These are phyloP conservation scores for Acanthurus lineatus DNA, from an alignment of 2,797 vertebrate species.

Conservation along the genomic window DNA sequence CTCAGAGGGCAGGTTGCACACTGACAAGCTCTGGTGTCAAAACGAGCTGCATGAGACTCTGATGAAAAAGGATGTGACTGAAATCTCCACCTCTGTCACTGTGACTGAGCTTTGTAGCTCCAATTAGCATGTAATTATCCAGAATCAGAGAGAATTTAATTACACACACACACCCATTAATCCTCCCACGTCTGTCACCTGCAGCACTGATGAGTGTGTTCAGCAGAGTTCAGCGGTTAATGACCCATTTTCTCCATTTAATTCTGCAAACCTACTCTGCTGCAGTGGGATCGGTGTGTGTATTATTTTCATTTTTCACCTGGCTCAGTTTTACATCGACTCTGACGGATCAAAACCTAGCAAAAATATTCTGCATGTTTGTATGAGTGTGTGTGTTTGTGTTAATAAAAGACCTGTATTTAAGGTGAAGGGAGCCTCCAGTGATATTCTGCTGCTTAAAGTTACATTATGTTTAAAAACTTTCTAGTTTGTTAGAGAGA, in stretches of 20 bases:
- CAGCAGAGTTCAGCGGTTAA: too few relatives aligned
- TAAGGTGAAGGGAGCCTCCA: too few relatives aligned
- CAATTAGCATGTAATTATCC: slow-evolving; percentile 34
- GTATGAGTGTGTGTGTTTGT: background rate
- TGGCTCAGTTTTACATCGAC: background rate
- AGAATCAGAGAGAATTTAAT: slow-evolving; percentile 26
- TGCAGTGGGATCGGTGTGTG: background rate
- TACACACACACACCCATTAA: slow-evolving; percentile 16
- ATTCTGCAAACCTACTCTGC: background rate
- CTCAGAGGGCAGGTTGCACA: background rate
- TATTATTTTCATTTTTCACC: background rate
- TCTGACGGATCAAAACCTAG: background rate
- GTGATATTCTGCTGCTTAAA: too few relatives aligned
- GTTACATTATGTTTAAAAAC: too few relatives aligned
- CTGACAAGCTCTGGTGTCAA: background rate
- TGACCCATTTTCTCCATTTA: too few relatives aligned
- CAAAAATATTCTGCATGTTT: background rate
- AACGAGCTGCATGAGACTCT: slow-evolving; percentile 15
- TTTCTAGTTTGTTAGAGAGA: background rate
- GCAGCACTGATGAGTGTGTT: slow-evolving; percentile 2
- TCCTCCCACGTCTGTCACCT: slow-evolving; percentile 27
- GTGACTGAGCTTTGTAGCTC: slow-evolving; percentile 1
- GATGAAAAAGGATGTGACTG: background rate
- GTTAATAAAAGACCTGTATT: background rate
- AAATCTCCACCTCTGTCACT: slow-evolving; percentile 1